These are phyloP conservation scores for Zingel zingel DNA, from an alignment of 2,113 vertebrate genomes.

Conservation along the genomic window DNA sequence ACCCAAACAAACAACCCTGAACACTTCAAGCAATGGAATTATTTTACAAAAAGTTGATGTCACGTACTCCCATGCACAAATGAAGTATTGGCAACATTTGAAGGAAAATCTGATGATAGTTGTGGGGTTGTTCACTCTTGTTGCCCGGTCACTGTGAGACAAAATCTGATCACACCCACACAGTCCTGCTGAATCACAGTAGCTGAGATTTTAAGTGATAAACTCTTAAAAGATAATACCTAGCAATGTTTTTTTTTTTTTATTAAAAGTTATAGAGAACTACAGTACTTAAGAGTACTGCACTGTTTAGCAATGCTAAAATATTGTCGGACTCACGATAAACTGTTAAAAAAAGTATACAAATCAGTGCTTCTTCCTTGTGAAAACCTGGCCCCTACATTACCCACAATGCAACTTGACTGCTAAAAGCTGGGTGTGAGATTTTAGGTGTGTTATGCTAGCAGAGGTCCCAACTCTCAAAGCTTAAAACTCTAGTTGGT, in stretches of 20 bases:
- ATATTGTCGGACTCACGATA: neutral
- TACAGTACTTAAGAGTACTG: neutral
- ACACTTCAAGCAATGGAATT: neutral
- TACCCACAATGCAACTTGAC: neutral
- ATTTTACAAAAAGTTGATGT: neutral
- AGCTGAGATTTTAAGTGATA: neutral
- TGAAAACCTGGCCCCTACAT: neutral
- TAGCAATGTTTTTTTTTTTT: neutral
- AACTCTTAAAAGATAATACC: neutral
- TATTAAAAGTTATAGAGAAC: neutral
- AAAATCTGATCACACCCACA: neutral
- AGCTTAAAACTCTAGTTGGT: neutral
- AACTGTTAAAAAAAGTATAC: neutral
- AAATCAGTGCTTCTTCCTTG: neutral
- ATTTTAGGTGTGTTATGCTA: too few species aligned
- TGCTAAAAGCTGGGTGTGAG: too few species aligned
- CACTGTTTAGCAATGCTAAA: neutral
- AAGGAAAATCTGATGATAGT: neutral
- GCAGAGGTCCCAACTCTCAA: neutral
- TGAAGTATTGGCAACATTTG: neutral
- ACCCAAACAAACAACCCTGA: accelerated
- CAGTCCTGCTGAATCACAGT: neutral
- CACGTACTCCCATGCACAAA: neutral
- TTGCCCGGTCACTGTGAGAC: neutral
- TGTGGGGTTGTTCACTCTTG: neutral